Conservation (phyloP, 2,113 vertebrate genomes). For the Vulpes lagopus region DNA sequence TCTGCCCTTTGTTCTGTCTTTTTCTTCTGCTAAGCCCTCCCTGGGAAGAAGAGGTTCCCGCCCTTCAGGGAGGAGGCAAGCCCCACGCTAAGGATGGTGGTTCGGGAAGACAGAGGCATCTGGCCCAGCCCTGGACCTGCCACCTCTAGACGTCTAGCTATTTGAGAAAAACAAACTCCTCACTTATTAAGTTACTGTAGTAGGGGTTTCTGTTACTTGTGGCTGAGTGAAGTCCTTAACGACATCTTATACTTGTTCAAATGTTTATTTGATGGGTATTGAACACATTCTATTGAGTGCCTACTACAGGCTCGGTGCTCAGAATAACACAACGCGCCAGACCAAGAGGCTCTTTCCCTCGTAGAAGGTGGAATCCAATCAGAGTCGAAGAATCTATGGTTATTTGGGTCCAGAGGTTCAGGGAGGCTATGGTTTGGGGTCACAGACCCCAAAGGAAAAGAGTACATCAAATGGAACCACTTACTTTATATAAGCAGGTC, state of each 20-base stretch:
- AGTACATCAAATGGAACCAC: not conserved
- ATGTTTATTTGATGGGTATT: not conserved
- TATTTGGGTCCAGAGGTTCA: not conserved
- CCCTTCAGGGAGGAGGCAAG: not conserved
- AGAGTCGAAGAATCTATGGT: not conserved
- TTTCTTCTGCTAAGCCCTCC: not conserved
- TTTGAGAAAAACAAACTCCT: constrained; percentile 3
- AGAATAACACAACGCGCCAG: not conserved
- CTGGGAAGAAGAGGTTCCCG: not conserved
- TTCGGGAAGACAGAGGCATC: not conserved
- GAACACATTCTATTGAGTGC: not conserved
- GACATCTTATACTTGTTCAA: not conserved
- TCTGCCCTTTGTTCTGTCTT: not conserved
- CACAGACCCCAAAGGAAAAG: not conserved
- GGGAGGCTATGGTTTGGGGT: not conserved
- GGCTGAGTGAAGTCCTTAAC: not conserved
- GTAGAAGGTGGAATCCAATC: not conserved
- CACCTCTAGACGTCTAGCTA: not conserved
- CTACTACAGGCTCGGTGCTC: not conserved
- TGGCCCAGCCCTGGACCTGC: no score
- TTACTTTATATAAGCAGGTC: not conserved
- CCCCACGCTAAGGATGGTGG: no score
- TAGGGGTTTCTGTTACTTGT: not conserved
- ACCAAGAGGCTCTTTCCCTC: not conserved
- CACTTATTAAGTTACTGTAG: not conserved